Evolutionary conservation across 30 jellyfish, hydroid and myxozoan species (phyloP), one percentile per base, ranked within the genome.

Genomic region (Cassiopea andromeda): DNA sequence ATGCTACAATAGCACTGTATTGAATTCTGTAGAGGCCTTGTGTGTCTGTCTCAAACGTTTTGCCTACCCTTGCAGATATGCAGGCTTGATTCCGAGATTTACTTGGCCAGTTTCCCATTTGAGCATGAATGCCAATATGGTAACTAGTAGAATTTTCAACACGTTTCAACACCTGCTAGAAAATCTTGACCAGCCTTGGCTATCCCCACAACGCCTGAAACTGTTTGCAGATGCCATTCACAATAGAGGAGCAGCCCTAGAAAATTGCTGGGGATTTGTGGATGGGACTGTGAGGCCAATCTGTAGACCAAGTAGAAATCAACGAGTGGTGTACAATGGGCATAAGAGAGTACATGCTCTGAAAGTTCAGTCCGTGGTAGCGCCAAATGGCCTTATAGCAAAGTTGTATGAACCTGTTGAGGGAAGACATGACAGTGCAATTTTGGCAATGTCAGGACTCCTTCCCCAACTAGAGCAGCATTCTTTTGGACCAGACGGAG

Each of bases 221-320:
- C 16, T 61, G 54, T 82, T 58, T 82, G 91, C 91, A 44, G 83
- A 82, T 82, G 90, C 83, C 75, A 60, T 61, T 61, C 93, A 85
- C 58, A 64, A 13, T 1, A 81, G 70, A 48, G 92, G 87, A 46
- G 89, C 92, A 2, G 94, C 94, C 87, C 91, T 77, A 46, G 88
- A 59, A 48, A 82, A 71, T 59, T 85, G 87, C 88, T 74, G 81
- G 88, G 85, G 94, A 15, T 93, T 93, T 89, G 85, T 93, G 54
- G 98, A 93, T 73, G 97, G 97, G 64, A 93, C 94, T 14, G 98
- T 93, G 59, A 69, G 97, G 86, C 98, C 94, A 57, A 93, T 93
- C 46, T 88, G 94, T 61, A 70, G 98, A 66, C 98, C 97, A 64
- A 93, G 79, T 16, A 54, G 69, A 43, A 60, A 84, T 59, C 98